phyloP scores from a whole-genome alignment of 2,797 vertebrate species.

The Hyperoplus lanceolatus region DNA sequence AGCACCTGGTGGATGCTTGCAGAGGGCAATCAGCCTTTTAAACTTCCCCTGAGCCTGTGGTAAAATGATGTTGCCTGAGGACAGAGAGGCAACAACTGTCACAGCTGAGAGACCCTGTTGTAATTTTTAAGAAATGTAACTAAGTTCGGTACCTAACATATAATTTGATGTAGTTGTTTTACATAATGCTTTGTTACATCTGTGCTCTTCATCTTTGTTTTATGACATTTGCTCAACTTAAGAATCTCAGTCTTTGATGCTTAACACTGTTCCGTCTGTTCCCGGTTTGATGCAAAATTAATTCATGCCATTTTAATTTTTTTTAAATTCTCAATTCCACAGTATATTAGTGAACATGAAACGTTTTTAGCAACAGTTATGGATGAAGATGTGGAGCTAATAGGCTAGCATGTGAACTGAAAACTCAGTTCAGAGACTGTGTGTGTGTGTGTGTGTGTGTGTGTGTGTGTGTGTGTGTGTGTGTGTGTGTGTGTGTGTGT shows the following conservation, averaged over 20 bases:
- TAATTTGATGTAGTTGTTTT: not conserved
- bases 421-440: not conserved
- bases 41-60: conserved; percentile 41
- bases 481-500: conserved; percentile 5
- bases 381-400: not conserved
- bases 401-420: not conserved
- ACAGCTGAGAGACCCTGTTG: conserved; percentile 8
- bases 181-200: not conserved
- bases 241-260: not conserved
- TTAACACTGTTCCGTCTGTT: not conserved
- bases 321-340: not conserved
- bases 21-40: conserved; percentile 53
- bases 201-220: not conserved
- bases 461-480: not conserved
- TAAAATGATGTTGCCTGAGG: conserved; percentile 56
- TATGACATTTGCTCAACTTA: not conserved
- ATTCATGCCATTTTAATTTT: not conserved
- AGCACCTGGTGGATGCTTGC: conserved; percentile 67
- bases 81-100: conserved; percentile 12
- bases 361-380: not conserved
- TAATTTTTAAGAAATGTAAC: conserved; percentile 6
- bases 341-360: not conserved
- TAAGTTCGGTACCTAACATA: not conserved
- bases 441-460: not conserved
- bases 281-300: not conserved